A percentile compares a stretch with the other conserved stretches of the same genome.
Conservation (phyloP, 2,113 vertebrate species). For the Beaufortia kweichowensis region DNA sequence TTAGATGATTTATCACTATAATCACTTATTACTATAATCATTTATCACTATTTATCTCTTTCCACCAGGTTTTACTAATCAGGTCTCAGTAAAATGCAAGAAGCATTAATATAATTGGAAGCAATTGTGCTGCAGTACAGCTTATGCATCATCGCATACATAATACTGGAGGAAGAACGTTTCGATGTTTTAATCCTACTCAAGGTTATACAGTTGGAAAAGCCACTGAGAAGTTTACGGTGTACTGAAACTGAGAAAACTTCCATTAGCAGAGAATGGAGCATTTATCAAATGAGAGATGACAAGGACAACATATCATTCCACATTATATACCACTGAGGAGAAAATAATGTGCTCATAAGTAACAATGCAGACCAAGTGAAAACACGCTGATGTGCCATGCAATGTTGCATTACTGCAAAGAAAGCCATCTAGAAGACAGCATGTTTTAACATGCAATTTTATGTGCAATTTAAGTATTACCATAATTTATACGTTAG, state of each 20-base stretch:
- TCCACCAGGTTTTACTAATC: slow-evolving; percentile 20
- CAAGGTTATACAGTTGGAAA: slow-evolving; percentile 38
- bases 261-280: slow-evolving; percentile 44
- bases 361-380: slow-evolving; percentile 27
- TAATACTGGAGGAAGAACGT: slow-evolving; percentile 5
- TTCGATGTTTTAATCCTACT: slow-evolving; percentile 33
- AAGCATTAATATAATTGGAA: slow-evolving; percentile 22
- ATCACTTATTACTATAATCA: too few species aligned
- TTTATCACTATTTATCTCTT: too few species aligned
- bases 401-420: background rate
- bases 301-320: slow-evolving; percentile 47
- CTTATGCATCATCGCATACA: slow-evolving; percentile 6
- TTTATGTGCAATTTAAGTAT: slow-evolving; percentile 3
- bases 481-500: background rate
- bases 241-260: slow-evolving; percentile 52
- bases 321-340: slow-evolving; percentile 23
- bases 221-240: slow-evolving; percentile 36
- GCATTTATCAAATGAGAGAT: slow-evolving; percentile 47
- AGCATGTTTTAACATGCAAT: background rate
- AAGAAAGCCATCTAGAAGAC: background rate
- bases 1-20: too few species aligned
- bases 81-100: background rate
- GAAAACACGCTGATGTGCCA: slow-evolving; percentile 17
- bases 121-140: slow-evolving; percentile 6
- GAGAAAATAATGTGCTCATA: slow-evolving; percentile 39